Conservation (phyloP, 2,888 invertebrate species). For the Limnephilus rhombicus region DNA sequence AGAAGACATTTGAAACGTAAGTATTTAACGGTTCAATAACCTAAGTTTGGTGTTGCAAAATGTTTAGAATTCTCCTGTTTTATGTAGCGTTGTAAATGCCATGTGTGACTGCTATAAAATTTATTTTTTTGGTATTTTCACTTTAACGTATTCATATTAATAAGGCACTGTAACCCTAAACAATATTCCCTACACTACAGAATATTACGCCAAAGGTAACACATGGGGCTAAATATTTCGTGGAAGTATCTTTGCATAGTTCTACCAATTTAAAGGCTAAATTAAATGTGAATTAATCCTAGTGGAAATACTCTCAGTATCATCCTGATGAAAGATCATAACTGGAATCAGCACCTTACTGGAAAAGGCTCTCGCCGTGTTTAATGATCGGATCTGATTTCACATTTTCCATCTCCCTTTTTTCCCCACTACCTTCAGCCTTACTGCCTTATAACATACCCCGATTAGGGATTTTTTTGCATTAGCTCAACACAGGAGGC, state of each 20-base stretch:
- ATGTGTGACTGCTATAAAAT: background rate
- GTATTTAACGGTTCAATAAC: background rate
- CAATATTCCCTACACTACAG: background rate
- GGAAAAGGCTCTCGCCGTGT: too few relatives aligned
- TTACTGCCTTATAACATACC: too few relatives aligned
- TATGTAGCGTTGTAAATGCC: background rate
- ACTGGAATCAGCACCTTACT: too few relatives aligned
- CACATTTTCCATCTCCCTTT: too few relatives aligned
- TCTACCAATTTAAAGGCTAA: background rate
- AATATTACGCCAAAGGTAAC: background rate
- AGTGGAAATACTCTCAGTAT: background rate
- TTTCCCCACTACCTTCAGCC: too few relatives aligned
- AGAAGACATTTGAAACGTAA: background rate
- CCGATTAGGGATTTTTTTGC: too few relatives aligned
- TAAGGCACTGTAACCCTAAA: background rate
- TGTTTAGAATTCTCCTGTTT: background rate
- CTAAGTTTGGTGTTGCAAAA: background rate
- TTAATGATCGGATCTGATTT: too few relatives aligned
- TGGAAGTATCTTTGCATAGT: background rate
- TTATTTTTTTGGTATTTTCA: background rate
- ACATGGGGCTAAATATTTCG: background rate
- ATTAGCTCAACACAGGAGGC: too few relatives aligned
- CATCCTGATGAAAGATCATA: too few relatives aligned
- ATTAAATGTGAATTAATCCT: background rate
- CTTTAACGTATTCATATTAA: background rate